Evolutionary conservation across 2,797 vertebrate genomes (phyloP), one percentile per base, ranked within the genome.

Genomic region (Tadarida brasiliensis): DNA sequence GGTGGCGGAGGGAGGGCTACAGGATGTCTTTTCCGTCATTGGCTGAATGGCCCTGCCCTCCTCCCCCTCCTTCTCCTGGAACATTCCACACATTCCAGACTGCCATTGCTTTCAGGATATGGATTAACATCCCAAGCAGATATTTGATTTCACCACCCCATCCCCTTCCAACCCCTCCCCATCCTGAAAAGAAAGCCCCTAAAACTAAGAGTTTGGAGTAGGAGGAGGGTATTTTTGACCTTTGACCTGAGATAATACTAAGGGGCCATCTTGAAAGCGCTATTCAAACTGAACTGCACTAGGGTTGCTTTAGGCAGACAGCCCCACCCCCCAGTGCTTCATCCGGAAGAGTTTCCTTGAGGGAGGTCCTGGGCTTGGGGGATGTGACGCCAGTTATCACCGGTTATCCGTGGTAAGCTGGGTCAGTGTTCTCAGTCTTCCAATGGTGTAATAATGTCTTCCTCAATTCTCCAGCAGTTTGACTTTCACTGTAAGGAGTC

Each of bases 51-150:
- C 91, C 95, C 78, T 94, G 96, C 96, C 97, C 94, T 92, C 97
- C 89, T 83, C 92, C 94, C 96, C 96, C 86, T 96, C 96, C 96
- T 91, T 63, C 97, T 97, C 63, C 92, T 94, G 88, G 17, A 96
- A 91, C 98, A 98, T 98, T 98, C 98, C 97, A 97, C 4, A 70
- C 98, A 98, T 98, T 98, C 98, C 97, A 97, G 80, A 92, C 95
- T 73, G 91, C 97, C 87, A 28, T 95, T 95, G 92, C 84, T 97
- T 98, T 97, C 71, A 96, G 98, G 98, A 91, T 97, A 96, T 63
- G 97, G 98, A 98, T 97, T 96, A 98, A 97, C 81, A 33, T 95
- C 98, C 95, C 87, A 91, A 97, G 35, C 89, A 47, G 91, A 95
- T 97, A 88, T 97, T 98, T 96, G 97, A 83, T 98, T 98, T 97